phyloP scores from a whole-genome alignment of 1,140 invertebrate species.

The Teleopsis dalmanni region DNA sequence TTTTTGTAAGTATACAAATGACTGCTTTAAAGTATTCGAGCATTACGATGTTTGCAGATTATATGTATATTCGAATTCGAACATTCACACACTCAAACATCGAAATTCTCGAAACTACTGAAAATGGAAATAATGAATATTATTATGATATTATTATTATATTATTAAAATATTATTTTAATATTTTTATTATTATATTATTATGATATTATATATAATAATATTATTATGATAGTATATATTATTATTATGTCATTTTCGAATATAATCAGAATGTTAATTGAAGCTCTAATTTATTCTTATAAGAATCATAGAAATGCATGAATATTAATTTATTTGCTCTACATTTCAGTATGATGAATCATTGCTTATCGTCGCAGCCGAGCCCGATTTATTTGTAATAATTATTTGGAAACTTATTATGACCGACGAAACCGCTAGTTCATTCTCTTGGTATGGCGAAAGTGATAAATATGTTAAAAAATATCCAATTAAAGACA shows the following conservation, averaged over 20 bases:
- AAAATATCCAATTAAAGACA: conserved; percentile 10
- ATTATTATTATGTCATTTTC: neutral
- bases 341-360: conserved; percentile 7
- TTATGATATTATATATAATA: too few species aligned
- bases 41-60: too few species aligned
- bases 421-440: conserved; percentile 6
- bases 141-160: too few species aligned
- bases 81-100: too few species aligned
- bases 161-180: too few species aligned
- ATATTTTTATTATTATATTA: too few species aligned
- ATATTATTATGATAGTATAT: neutral
- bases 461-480: neutral
- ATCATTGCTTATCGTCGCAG: neutral
- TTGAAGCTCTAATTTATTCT: neutral
- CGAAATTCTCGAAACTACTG: too few species aligned
- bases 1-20: too few species aligned
- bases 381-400: neutral
- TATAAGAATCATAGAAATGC: neutral
- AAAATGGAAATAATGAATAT: too few species aligned
- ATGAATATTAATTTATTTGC: neutral
- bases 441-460: conserved; percentile 5
- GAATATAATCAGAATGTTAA: neutral
- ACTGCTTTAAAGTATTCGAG: too few species aligned
- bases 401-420: conserved; percentile 3
- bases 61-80: too few species aligned